Evolutionary conservation across 2,888 invertebrate genomes (phyloP).

Genomic region (Acanthococcus lagerstroemiae): DNA sequence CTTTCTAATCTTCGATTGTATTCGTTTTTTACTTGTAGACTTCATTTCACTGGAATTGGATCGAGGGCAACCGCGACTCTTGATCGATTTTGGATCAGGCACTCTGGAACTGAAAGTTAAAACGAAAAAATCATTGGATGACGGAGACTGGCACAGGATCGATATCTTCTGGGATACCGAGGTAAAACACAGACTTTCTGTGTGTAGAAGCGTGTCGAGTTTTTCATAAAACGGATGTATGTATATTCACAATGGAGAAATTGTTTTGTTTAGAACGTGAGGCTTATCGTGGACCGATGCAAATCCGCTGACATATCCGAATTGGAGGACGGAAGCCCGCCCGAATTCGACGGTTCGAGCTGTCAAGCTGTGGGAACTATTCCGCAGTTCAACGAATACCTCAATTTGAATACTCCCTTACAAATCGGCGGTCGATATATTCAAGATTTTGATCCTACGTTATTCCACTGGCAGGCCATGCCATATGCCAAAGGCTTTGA

Average conservation of each 20-base stretch:
- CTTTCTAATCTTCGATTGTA: constrained; percentile 1
- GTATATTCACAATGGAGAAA: too few relatives aligned
- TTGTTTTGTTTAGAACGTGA: constrained; percentile 66
- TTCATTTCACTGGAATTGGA: constrained; percentile 90
- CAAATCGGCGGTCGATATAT: constrained; percentile 90
- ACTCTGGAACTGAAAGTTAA: constrained; percentile 76
- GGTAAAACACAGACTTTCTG: too few relatives aligned
- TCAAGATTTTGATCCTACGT: constrained; percentile 77
- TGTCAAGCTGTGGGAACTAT: constrained; percentile 85
- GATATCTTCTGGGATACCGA: constrained; percentile 95
- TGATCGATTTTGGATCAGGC: constrained; percentile 91
- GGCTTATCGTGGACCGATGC: constrained; percentile 88
- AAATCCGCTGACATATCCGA: constrained; percentile 79
- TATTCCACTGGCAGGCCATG: constrained; percentile 84
- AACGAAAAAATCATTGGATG: constrained; percentile 76
- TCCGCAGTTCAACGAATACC: constrained; percentile 88
- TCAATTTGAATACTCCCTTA: constrained; percentile 89
- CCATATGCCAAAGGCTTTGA: constrained; percentile 84
- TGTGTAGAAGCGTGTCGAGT: too few relatives aligned
- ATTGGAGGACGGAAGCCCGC: constrained; percentile 72
- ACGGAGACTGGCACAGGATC: constrained; percentile 95
- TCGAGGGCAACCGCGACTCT: constrained; percentile 76
- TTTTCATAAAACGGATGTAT: too few relatives aligned
- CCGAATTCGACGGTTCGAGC: constrained; percentile 77
- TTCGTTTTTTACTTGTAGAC: constrained; percentile 51